A percentile compares a stretch with the other conserved stretches of the same genome.
These are phyloP conservation scores for Chamaetylas fuelleborni DNA, from an alignment of 2,113 vertebrate genomes.

Conservation along the genomic window DNA sequence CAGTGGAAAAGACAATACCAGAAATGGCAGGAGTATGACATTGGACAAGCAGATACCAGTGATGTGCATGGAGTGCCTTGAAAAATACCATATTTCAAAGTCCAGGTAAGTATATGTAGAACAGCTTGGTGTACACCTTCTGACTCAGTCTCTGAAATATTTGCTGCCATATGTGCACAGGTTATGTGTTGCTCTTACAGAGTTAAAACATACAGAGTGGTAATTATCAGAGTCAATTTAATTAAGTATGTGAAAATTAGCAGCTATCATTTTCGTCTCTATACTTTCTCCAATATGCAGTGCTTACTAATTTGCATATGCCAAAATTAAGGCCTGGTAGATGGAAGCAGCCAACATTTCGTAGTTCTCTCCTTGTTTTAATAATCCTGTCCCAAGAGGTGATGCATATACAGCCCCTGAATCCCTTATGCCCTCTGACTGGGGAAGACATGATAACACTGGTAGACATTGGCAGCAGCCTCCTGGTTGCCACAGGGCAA, in stretches of 20 bases:
- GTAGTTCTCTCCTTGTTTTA: background rate
- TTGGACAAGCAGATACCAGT: background rate
- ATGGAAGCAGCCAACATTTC: background rate
- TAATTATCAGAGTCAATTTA: constrained; percentile 31
- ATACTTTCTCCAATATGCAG: constrained; percentile 46
- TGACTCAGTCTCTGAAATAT: constrained; percentile 9
- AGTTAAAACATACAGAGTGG: background rate
- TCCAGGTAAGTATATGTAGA: background rate
- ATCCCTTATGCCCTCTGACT: background rate
- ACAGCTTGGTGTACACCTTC: background rate
- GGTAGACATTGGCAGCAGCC: background rate
- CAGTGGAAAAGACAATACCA: background rate
- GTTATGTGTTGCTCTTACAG: background rate
- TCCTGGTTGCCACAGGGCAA: background rate
- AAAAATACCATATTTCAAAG: background rate
- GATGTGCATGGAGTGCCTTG: background rate
- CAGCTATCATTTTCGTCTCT: constrained; percentile 32
- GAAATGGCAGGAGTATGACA: background rate
- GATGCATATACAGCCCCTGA: rapidly evolving
- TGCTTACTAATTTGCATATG: background rate
- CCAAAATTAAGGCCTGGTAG: background rate
- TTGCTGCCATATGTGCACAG: background rate
- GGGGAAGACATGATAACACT: background rate
- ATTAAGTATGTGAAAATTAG: constrained; percentile 23
- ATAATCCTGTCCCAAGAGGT: background rate